Base-by-base conservation (phyloP, 2,888 invertebrate genomes). In the Trichopoda pennipes region DNA sequence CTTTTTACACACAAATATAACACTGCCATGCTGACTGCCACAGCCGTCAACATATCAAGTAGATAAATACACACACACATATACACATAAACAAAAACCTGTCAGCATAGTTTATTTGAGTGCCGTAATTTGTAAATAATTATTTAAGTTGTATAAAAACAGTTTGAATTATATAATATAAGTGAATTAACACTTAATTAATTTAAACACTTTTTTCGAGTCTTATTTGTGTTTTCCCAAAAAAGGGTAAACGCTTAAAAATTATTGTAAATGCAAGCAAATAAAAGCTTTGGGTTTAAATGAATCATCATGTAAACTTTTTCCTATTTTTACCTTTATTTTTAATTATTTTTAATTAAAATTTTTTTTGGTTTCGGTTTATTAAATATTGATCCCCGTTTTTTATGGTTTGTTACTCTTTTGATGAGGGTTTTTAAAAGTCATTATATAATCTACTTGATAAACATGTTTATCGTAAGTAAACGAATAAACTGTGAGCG, bases 101-200 rank as follows among this genome's bases (percentile, higher is more conserved):
- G 38, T 38, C 51, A 23, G 47, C 3, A 44, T 70, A 66, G 42
- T 78, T 72, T 69, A 63, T 55, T 69, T 63, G 16, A 19, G 19
- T 44, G n/a, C 35, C 56, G n/a, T 42, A 70, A 78, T 58, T 60
- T 64, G 21, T 47, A 12, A 32, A 58, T 42, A 56, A 70, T 70
- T 63, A 35, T 75, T 58, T 42, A 58, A 56, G 23, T 60, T 60
- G 61, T 38, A n/a, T 17, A 55, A 74, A 80, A 66, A 47, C 53
- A 53, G 35, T 32, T 51, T 53, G 69, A 74, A 38, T 64, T 56
- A 17, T 38, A 55, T 35, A 35, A 17, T 51, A 35, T 51, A 19
- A 60, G 51, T 28, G 69, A 63, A 51, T 66, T 80, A 81, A 38
- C 76, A 72, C 76, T 76, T 47, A 72, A 76, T 81, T 76, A 72